Conservation (phyloP, 2,797 vertebrate species). For the Dallia pectoralis region DNA sequence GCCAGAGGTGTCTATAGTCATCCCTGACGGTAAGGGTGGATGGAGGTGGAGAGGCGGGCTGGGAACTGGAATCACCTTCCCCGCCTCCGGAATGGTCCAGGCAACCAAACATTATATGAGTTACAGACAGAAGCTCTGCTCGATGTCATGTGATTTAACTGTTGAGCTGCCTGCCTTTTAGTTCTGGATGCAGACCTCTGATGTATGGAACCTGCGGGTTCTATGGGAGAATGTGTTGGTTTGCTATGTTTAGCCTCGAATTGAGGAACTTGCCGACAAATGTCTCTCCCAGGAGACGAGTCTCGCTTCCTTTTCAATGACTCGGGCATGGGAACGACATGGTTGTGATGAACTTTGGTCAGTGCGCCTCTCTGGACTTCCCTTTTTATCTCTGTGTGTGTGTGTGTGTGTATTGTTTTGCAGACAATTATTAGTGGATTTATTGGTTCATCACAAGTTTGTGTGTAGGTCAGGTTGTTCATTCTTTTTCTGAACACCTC, state of each 20-base stretch:
- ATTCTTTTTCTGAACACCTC: not conserved
- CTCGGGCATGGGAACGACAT: constrained; percentile 42
- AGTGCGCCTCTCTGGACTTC: constrained; percentile 51
- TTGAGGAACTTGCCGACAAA: constrained; percentile 51
- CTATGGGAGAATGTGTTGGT: not conserved
- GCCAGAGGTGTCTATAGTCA: constrained; percentile 62
- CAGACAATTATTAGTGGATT: not conserved
- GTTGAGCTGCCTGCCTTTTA: constrained; percentile 6
- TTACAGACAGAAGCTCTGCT: constrained; percentile 10
- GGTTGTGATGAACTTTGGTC: constrained; percentile 63
- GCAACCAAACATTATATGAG: constrained; percentile 16
- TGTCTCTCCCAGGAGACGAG: constrained; percentile 46
- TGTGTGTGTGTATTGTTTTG: not conserved
- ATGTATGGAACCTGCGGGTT: not conserved
- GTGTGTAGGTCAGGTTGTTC: not conserved
- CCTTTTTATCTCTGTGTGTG: constrained; percentile 52
- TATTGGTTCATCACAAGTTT: no score
- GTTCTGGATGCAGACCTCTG: not conserved
- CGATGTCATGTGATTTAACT: constrained; percentile 17
- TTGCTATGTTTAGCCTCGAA: constrained; percentile 20
- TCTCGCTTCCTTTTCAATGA: constrained; percentile 33
- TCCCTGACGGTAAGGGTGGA: constrained; percentile 72
- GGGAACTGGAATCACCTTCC: constrained; percentile 7
- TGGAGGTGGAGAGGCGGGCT: constrained; percentile 15
- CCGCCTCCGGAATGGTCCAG: constrained; percentile 11